phyloP scores from a whole-genome alignment of 2,797 vertebrate species.

The Tokudaia muenninki region DNA sequence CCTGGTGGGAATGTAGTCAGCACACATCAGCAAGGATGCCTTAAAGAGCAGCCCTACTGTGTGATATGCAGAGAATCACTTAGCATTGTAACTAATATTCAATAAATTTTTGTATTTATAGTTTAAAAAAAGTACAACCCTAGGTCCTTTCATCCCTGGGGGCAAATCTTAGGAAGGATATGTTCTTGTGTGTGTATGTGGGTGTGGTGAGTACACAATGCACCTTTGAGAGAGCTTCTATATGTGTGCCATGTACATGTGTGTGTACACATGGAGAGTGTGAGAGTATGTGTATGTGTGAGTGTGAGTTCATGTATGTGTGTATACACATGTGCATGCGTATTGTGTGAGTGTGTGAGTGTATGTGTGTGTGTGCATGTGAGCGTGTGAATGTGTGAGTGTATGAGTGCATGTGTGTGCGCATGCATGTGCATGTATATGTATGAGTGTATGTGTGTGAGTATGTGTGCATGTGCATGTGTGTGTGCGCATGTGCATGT shows the following conservation, averaged over 20 bases:
- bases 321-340: no score
- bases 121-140: neutral
- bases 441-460: no score
- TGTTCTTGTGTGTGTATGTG: neutral
- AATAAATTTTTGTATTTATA: neutral
- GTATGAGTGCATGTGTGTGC: no score
- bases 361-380: no score
- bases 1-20: neutral
- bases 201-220: no score
- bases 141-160: neutral
- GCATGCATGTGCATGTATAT: no score
- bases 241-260: neutral
- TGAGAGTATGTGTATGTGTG: neutral
- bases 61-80: neutral
- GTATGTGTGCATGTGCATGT: no score
- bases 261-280: no score
- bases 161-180: neutral
- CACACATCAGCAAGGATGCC: neutral
- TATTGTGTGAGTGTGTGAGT: neutral
- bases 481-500: no score
- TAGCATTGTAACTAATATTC: neutral
- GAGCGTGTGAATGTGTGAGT: no score
- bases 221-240: neutral
- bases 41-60: neutral
- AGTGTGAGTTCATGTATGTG: neutral